phyloP scores from a whole-genome alignment of 2,888 invertebrate species.

The Luperina testacea region DNA sequence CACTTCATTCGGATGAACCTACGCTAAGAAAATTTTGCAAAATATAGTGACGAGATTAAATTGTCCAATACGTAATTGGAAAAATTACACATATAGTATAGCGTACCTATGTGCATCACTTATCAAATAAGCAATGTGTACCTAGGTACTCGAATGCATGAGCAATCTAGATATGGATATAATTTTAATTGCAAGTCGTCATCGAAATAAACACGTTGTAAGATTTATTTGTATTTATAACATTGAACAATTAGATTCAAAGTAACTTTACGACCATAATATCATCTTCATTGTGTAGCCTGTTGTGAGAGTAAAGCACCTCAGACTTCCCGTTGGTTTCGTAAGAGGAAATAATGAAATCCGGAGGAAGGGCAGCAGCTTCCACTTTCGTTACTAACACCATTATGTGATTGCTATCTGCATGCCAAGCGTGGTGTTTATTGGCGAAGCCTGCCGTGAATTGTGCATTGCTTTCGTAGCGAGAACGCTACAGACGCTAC shows the following conservation, averaged over 20 bases:
- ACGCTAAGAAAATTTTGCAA: conserved; percentile 3
- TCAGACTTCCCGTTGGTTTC: conserved; percentile 53
- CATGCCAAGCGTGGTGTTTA: conserved; percentile 41
- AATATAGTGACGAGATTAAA: neutral
- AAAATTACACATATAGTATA: conserved; percentile 8
- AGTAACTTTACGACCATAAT: conserved; percentile 3
- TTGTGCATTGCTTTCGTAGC: conserved; percentile 25
- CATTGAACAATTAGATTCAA: conserved; percentile 10
- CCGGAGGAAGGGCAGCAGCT: conserved; percentile 61
- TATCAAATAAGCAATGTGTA: conserved; percentile 30
- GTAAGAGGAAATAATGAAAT: conserved; percentile 56
- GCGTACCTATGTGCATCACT: neutral
- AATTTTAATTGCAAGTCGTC: conserved; percentile 47
- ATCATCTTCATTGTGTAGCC: conserved; percentile 16
- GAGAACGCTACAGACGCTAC: neutral
- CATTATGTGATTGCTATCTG: conserved; percentile 51
- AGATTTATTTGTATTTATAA: conserved; percentile 42
- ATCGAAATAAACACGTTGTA: conserved; percentile 55
- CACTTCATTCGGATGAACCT: neutral
- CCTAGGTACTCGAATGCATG: conserved; percentile 22
- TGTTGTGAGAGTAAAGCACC: conserved; percentile 34
- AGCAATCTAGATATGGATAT: conserved; percentile 36
- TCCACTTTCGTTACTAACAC: conserved; percentile 57
- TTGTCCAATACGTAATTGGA: neutral
- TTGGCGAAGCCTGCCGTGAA: conserved; percentile 29